Evolutionary conservation across 2,888 invertebrate species (phyloP), one percentile per base, ranked within the genome.

Genomic region (Rhabditoides inermis): DNA sequence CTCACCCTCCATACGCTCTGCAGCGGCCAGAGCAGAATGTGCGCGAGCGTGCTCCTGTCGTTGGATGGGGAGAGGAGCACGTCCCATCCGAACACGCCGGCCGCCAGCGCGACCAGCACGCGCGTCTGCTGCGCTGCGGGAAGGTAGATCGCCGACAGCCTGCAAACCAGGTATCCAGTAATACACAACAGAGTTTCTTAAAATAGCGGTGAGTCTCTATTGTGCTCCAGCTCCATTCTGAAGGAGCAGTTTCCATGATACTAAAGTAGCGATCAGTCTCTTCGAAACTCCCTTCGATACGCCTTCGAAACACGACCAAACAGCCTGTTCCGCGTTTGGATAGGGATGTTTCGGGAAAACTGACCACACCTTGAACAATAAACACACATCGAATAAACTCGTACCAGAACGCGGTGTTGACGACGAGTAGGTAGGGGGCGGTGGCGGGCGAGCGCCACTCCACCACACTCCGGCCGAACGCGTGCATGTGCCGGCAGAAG

Each of bases 321-420:
- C n/a, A n/a, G n/a, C n/a, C n/a, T n/a, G n/a, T n/a, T n/a, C n/a
- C n/a, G n/a, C n/a, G n/a, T n/a, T n/a, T n/a, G n/a, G n/a, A n/a
- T n/a, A n/a, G n/a, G n/a, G n/a, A n/a, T n/a, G n/a, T n/a, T n/a
- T n/a, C n/a, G n/a, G n/a, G n/a, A n/a, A n/a, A n/a, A n/a, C n/a
- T n/a, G n/a, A n/a, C n/a, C n/a, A n/a, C n/a, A n/a, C n/a, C n/a
- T n/a, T n/a, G 26, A 25, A 15, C 15, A 23, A 20, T 20, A 39
- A 39, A n/a, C 6, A 10, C 15, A 32, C 10, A 32, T 10, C 15
- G 32, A 32, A 15, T 10, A 10, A 15, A 32, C 23, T 27, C 51
- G 37, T 35, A 72, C 73, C 73, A 73, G 53, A 70, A 73, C 6
- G 55, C 53, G 6, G 63, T 64, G 49, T 73, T 73, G 4, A 70